Evolutionary conservation across 1,140 invertebrate species (phyloP).

Genomic region (Listronotus bonariensis): DNA sequence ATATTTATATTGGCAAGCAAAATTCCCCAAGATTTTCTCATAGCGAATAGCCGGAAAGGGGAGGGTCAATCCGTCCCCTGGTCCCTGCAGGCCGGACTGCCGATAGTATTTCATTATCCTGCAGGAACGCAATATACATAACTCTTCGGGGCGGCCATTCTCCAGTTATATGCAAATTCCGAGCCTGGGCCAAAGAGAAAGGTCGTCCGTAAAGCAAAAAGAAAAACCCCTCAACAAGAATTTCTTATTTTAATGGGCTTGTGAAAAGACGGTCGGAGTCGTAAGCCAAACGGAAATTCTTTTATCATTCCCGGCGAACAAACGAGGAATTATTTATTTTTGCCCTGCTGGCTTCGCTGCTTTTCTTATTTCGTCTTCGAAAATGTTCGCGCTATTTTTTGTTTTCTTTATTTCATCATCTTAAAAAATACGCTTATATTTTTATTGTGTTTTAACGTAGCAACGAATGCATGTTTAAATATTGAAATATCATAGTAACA

Average conservation of each 20-base stretch:
- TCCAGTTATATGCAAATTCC: slow-evolving; percentile 35
- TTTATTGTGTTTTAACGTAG: no score
- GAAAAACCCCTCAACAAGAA: slow-evolving; percentile 27
- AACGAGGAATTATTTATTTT: slow-evolving; percentile 36
- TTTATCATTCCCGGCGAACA: slow-evolving; percentile 33
- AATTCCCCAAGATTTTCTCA: neutral
- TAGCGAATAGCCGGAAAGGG: slow-evolving; percentile 1
- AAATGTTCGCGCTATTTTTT: slow-evolving; percentile 13
- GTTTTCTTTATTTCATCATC: neutral
- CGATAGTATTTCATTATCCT: slow-evolving; percentile 34
- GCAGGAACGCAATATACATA: slow-evolving; percentile 34
- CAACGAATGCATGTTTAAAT: no score
- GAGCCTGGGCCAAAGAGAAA: slow-evolving; percentile 8
- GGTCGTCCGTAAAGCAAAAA: slow-evolving; percentile 30
- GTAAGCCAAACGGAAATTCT: slow-evolving; percentile 35
- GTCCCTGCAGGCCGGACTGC: slow-evolving; percentile 9
- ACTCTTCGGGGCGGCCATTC: slow-evolving; percentile 26
- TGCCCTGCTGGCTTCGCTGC: slow-evolving; percentile 29
- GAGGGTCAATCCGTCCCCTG: slow-evolving; percentile 14
- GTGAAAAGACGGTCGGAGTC: slow-evolving; percentile 26
- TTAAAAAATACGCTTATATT: neutral
- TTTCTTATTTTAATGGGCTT: slow-evolving; percentile 34
- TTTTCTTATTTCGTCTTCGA: slow-evolving; percentile 11
- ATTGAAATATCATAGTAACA: no score
- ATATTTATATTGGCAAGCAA: slow-evolving; percentile 5